phyloP scores from a whole-genome alignment of 53 echinoderm and acorn worm genomes.

The Actinopyga echinites region DNA sequence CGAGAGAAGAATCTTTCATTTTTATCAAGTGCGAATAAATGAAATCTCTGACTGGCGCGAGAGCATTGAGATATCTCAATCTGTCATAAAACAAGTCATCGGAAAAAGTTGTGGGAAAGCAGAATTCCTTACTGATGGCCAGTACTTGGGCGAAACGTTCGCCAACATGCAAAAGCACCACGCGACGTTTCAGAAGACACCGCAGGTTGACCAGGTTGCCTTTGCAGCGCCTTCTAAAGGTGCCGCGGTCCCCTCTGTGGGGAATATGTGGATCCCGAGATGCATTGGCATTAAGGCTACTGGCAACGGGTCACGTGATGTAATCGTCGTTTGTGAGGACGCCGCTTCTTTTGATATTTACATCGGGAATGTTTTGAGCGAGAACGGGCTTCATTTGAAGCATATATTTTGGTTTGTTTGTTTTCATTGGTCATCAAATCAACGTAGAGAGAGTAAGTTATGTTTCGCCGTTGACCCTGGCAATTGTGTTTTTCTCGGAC shows the following conservation, averaged over 20 bases:
- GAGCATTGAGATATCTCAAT: conserved; percentile 15
- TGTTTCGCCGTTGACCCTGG: conserved; percentile 37
- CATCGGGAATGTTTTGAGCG: conserved; percentile 28
- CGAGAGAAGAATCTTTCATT: conserved; percentile 26
- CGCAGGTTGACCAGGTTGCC: conserved; percentile 13
- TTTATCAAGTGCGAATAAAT: conserved; percentile 19
- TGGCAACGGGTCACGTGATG: conserved; percentile 7
- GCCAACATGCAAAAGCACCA: conserved; percentile 23
- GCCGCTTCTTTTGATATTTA: conserved; percentile 19
- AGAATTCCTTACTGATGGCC: conserved; percentile 15
- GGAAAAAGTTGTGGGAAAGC: conserved; percentile 17
- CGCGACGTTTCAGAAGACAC: background rate
- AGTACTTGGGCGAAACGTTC: conserved; percentile 24
- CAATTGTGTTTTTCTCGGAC: conserved; percentile 19
- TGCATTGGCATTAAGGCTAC: conserved; percentile 21
- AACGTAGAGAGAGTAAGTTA: background rate
- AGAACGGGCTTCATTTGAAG: conserved; percentile 10
- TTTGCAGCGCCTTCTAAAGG: background rate
- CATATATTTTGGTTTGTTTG: conserved; percentile 21
- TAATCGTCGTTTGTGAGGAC: conserved; percentile 25
- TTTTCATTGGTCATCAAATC: background rate
- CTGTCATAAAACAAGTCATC: conserved; percentile 5
- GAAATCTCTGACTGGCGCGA: conserved; percentile 27
- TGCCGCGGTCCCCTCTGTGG: background rate
- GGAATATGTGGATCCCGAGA: conserved; percentile 17